Conservation (phyloP, 2,797 vertebrate genomes). For the Cephalopachus bancanus region DNA sequence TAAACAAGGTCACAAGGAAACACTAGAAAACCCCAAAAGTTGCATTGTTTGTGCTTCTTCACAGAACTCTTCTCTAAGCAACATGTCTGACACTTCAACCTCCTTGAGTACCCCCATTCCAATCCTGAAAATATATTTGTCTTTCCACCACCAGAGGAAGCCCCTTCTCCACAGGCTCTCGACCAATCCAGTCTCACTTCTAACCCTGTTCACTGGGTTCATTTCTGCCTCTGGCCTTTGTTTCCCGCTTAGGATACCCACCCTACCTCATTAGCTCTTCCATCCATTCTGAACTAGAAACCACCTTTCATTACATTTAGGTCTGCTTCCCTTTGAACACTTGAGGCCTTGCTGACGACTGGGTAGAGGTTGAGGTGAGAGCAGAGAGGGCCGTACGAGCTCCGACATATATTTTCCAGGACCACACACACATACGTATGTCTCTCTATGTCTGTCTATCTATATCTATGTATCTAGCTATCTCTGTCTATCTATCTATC, state of each 20-base stretch:
- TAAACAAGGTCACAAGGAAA: conserved; percentile 59
- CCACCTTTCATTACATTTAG: not conserved
- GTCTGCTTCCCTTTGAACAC: not conserved
- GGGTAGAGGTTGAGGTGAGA: not conserved
- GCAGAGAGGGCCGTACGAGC: not conserved
- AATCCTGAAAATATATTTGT: conserved; percentile 30
- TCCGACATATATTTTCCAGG: not conserved
- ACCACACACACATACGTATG: not conserved
- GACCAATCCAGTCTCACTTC: not conserved
- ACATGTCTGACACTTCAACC: not conserved
- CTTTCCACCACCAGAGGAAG: not conserved
- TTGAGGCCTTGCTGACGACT: not conserved
- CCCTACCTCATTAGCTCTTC: not conserved
- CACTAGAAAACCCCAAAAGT: not conserved
- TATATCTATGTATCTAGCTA: too few relatives aligned
- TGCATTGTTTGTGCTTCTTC: not conserved
- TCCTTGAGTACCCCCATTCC: not conserved
- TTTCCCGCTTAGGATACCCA: not conserved
- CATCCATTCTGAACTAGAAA: not conserved
- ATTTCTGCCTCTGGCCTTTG: not conserved
- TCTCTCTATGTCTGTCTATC: too few relatives aligned
- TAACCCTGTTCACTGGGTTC: not conserved
- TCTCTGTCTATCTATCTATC: too few relatives aligned
- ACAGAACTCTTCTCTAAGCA: not conserved
- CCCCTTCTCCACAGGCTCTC: not conserved